These are phyloP conservation scores for Chanos chanos DNA, from an alignment of 2,797 vertebrate genomes.

Conservation along the genomic window DNA sequence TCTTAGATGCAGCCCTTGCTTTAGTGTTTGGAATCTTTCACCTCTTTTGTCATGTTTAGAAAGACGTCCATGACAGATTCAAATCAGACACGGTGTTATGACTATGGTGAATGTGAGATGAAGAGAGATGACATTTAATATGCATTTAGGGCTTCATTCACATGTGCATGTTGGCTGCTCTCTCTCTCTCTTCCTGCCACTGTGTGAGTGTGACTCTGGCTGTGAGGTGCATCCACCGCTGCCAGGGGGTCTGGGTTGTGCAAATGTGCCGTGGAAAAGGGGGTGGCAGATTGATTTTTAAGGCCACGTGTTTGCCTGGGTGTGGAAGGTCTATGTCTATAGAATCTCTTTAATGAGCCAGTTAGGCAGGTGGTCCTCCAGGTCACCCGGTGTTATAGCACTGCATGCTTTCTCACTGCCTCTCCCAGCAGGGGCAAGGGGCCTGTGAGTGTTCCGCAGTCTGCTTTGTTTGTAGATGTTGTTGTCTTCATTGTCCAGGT, in stretches of 20 bases:
- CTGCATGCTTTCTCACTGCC: background rate
- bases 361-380: conserved; percentile 20
- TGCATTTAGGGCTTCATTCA: conserved; percentile 34
- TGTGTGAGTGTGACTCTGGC: conserved; percentile 20
- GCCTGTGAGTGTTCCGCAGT: background rate
- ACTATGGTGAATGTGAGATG: background rate
- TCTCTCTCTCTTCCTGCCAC: conserved; percentile 12
- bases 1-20: no score
- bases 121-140: conserved; percentile 26
- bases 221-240: conserved; percentile 39
- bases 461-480: background rate
- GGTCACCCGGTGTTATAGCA: conserved; percentile 18
- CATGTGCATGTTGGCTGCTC: conserved; percentile 14
- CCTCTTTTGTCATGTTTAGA: no score
- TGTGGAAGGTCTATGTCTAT: conserved; percentile 13
- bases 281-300: conserved; percentile 29
- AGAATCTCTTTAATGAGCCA: conserved; percentile 31
- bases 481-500: no score
- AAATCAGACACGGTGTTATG: conserved; percentile 15
- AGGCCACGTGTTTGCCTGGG: conserved; percentile 20
- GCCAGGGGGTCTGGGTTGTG: conserved; percentile 21
- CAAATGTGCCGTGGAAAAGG: conserved; percentile 18
- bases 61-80: no score
- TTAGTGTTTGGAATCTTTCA: no score
- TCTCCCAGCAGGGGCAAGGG: background rate